These are phyloP conservation scores for Agrotis exclamationis DNA, from an alignment of 2,888 invertebrate genomes.

Conservation along the genomic window DNA sequence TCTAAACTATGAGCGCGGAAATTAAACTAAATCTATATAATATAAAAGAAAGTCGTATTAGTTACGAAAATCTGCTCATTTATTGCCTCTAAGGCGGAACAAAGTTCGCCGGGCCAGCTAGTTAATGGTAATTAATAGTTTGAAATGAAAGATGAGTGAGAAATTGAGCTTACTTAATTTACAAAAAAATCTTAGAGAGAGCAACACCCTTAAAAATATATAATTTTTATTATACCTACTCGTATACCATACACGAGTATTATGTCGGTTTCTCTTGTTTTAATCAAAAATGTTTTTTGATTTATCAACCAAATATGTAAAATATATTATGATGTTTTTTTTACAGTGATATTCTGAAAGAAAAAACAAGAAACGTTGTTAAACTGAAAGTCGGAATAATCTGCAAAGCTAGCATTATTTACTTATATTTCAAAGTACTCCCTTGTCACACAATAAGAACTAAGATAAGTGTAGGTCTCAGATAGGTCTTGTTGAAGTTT, in stretches of 20 bases:
- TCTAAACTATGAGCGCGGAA: slow-evolving; percentile 5
- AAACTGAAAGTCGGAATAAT: slow-evolving; percentile 1
- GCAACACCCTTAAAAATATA: too few species aligned
- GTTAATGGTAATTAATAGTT: neutral
- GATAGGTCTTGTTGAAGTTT: too few species aligned
- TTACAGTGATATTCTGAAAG: neutral
- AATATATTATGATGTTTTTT: neutral
- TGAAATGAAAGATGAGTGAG: neutral
- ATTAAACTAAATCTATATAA: too few species aligned
- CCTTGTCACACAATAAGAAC: neutral
- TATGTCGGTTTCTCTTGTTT: too few species aligned
- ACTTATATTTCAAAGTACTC: neutral
- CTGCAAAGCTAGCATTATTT: neutral
- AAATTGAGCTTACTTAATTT: neutral
- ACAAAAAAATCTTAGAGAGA: too few species aligned
- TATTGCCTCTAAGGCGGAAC: too few species aligned
- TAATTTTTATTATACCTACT: too few species aligned
- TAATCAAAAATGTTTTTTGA: neutral
- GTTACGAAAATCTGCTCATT: too few species aligned
- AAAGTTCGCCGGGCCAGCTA: too few species aligned
- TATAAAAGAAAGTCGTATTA: too few species aligned
- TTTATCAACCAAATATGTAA: neutral
- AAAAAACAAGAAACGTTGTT: neutral
- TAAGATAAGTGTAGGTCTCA: neutral
- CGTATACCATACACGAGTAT: too few species aligned